phyloP scores from a whole-genome alignment of 2,888 invertebrate species.

The Trichopria drosophilae region DNA sequence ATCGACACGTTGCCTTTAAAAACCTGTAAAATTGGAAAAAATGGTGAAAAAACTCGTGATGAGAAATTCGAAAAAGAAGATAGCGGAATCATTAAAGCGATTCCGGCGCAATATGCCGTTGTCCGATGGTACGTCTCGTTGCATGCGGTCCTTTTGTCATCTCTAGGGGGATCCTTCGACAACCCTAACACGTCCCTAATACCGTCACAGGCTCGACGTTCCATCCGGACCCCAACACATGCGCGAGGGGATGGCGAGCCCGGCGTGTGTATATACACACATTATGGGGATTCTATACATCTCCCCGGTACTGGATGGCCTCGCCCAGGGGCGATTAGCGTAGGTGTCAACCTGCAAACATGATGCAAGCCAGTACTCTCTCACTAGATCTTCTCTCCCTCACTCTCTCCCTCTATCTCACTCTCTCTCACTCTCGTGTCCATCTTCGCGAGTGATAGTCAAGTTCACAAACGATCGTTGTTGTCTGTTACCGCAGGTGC shows the following conservation, averaged over 20 bases:
- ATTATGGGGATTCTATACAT: constrained; percentile 36
- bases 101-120: constrained; percentile 50
- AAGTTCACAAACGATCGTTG: too few species aligned
- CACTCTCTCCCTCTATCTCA: background rate
- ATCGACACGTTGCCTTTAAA: too few species aligned
- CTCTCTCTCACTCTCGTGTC: background rate
- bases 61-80: too few species aligned
- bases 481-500: too few species aligned
- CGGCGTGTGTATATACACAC: too few species aligned
- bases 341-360: constrained; percentile 45
- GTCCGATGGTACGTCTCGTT: constrained; percentile 52
- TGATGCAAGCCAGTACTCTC: constrained; percentile 34
- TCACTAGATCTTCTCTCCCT: constrained; percentile 27
- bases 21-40: too few species aligned
- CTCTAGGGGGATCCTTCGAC: constrained; percentile 50
- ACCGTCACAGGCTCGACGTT: constrained; percentile 46
- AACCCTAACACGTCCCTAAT: constrained; percentile 56
- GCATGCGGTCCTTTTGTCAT: constrained; percentile 56
- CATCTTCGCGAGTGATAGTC: too few species aligned
- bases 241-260: too few species aligned
- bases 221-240: constrained; percentile 3
- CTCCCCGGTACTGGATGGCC: constrained; percentile 40
- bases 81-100: constrained; percentile 34
- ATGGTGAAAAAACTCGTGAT: too few species aligned
- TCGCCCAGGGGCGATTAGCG: constrained; percentile 50